Evolutionary conservation across 2,113 vertebrate genomes (phyloP).

Genomic region (Damaliscus lunatus): DNA sequence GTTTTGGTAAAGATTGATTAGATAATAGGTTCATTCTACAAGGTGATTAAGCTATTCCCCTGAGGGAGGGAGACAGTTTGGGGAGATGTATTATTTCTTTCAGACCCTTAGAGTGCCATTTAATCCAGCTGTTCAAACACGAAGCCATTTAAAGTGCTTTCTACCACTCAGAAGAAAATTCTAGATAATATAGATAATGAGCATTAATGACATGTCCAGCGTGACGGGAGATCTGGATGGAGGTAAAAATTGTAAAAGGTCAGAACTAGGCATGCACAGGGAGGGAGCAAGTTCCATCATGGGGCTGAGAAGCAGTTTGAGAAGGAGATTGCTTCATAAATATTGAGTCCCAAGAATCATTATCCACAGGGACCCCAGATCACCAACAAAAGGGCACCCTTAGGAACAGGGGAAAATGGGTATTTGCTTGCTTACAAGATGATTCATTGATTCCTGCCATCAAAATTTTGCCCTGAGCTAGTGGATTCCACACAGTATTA

Average conservation of each 20-base stretch:
- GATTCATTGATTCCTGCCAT: not conserved
- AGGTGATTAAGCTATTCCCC: constrained; percentile 43
- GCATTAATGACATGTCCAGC: not conserved
- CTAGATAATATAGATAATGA: constrained; percentile 35
- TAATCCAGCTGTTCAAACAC: constrained; percentile 28
- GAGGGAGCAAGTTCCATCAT: not conserved
- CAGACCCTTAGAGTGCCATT: constrained; percentile 32
- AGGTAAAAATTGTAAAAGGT: not conserved
- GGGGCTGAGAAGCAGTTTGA: not conserved
- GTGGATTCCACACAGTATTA: not conserved
- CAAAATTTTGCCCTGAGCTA: not conserved
- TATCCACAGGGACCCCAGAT: not conserved
- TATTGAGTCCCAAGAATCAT: not conserved
- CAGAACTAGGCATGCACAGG: not conserved
- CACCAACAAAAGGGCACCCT: not conserved
- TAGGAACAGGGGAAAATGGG: not conserved
- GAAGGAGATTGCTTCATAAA: not conserved
- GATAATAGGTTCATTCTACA: constrained; percentile 50
- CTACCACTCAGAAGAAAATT: constrained; percentile 53
- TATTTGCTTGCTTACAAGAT: not conserved
- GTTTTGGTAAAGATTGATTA: constrained; percentile 54
- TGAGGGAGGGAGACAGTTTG: not conserved
- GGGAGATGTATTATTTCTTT: constrained; percentile 47
- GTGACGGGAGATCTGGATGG: not conserved
- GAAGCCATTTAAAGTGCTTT: constrained; percentile 49